Evolutionary conservation across 2,888 invertebrate species (phyloP).

Genomic region (Phymatocera aterrima): DNA sequence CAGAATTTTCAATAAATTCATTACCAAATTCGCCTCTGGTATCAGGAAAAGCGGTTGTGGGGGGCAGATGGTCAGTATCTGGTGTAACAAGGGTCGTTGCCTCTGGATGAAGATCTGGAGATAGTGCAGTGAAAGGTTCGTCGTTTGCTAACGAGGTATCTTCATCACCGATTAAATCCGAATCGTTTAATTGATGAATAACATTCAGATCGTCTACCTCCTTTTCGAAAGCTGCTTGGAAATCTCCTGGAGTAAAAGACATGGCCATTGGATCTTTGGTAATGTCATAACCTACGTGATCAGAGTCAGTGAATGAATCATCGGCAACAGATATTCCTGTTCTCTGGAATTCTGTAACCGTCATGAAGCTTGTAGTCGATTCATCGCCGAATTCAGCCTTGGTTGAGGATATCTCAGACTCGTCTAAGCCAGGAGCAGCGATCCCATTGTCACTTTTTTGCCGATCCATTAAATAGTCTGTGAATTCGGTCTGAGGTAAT

Average conservation of each 20-base stretch:
- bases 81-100: conserved; percentile 44
- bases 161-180: conserved; percentile 71
- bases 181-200: conserved; percentile 53
- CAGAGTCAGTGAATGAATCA: conserved; percentile 61
- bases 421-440: conserved; percentile 72
- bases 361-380: conserved; percentile 69
- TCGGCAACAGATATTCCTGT: conserved; percentile 63
- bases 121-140: conserved; percentile 41
- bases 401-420: conserved; percentile 76
- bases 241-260: conserved; percentile 67
- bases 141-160: conserved; percentile 45
- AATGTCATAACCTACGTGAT: conserved; percentile 60
- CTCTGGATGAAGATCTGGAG: conserved; percentile 51
- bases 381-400: conserved; percentile 77
- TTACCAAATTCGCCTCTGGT: background rate
- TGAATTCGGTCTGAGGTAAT: conserved; percentile 46
- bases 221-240: conserved; percentile 63
- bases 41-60: conserved; percentile 41
- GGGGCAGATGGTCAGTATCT: conserved; percentile 47
- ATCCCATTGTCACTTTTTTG: conserved; percentile 57
- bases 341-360: conserved; percentile 62
- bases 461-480: conserved; percentile 51
- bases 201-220: conserved; percentile 50
- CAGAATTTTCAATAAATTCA: background rate
- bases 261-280: conserved; percentile 68